Evolutionary conservation across 1,140 invertebrate species (phyloP).

Genomic region (Delia radicum): DNA sequence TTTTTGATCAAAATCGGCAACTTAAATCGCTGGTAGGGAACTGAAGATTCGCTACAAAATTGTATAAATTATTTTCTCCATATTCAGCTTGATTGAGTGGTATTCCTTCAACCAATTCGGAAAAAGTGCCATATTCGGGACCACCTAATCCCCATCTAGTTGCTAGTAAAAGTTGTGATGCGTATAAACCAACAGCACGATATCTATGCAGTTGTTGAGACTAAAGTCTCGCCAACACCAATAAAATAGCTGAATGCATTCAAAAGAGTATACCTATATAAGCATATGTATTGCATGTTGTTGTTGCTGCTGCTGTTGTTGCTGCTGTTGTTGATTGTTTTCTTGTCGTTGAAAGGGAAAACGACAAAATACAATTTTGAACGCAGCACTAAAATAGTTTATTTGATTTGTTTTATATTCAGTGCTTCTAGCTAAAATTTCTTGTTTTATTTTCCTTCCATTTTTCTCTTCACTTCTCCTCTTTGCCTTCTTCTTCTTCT

Average conservation of each 20-base stretch:
- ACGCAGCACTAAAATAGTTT: too few species aligned
- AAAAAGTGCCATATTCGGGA: too few species aligned
- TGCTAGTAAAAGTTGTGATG: neutral
- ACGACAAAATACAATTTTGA: too few species aligned
- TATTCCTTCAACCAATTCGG: too few species aligned
- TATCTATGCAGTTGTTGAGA: too few species aligned
- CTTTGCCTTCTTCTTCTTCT: neutral
- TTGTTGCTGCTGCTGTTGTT: neutral
- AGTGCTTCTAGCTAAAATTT: neutral
- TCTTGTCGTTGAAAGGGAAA: slow-evolving; percentile 6
- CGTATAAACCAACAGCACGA: neutral
- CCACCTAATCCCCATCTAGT: neutral
- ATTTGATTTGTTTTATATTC: neutral
- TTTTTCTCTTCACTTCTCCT: neutral
- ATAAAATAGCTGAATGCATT: neutral
- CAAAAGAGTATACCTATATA: too few species aligned
- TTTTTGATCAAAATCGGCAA: too few species aligned
- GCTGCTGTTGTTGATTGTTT: neutral
- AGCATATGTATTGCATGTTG: neutral
- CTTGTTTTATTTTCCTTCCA: neutral
- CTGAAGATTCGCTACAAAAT: too few species aligned
- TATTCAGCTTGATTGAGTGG: too few species aligned
- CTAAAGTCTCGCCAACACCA: neutral
- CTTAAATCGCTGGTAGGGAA: too few species aligned
- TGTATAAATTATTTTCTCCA: too few species aligned